Conservation (phyloP, 2,888 invertebrate species). For the Trichogramma evanescens region DNA sequence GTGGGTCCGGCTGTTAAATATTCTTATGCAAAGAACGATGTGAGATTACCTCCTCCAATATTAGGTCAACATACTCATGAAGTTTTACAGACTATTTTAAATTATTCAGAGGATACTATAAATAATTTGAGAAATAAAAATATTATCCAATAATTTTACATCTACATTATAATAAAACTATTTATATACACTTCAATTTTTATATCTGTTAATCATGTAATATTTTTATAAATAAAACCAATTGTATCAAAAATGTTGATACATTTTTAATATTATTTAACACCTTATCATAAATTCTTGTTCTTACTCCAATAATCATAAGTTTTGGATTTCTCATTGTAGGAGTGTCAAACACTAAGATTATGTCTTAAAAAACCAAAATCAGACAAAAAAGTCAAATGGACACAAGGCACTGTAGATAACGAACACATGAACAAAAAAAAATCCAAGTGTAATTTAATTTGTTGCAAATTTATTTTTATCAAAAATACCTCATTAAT, state of each 20-base stretch:
- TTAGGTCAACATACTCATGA: conserved; percentile 83
- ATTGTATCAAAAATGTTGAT: neutral
- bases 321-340: conserved; percentile 24
- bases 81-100: conserved; percentile 62
- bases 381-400: conserved; percentile 73
- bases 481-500: neutral
- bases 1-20: conserved; percentile 84
- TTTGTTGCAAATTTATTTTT: conserved; percentile 2
- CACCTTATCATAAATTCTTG: too few relatives aligned
- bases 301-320: neutral
- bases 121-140: conserved; percentile 46
- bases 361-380: conserved; percentile 65
- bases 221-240: neutral
- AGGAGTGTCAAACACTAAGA: conserved; percentile 56
- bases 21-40: conserved; percentile 64
- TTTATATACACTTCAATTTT: conserved; percentile 15
- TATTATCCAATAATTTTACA: conserved; percentile 46
- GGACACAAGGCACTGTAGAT: conserved; percentile 86
- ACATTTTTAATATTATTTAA: too few relatives aligned
- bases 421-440: conserved; percentile 93
- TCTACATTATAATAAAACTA: conserved; percentile 5
- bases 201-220: conserved; percentile 14
- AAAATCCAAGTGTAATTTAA: conserved; percentile 83
- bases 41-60: conserved; percentile 70
- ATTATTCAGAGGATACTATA: conserved; percentile 58